These are phyloP conservation scores for Erithacus rubecula DNA, from an alignment of 2,797 vertebrate genomes.

Conservation along the genomic window DNA sequence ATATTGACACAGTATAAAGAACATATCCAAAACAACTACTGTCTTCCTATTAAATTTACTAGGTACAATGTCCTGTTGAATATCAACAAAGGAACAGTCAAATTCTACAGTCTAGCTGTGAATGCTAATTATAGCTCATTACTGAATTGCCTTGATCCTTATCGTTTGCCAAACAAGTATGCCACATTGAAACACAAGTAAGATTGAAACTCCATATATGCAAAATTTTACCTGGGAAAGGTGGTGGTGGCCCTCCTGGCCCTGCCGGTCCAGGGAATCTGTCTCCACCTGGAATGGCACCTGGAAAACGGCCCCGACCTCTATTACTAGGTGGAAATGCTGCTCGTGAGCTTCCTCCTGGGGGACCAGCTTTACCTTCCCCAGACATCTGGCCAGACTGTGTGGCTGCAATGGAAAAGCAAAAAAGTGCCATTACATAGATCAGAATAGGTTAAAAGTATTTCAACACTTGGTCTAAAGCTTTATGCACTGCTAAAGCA, in stretches of 20 bases:
- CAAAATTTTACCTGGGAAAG: not conserved
- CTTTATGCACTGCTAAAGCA: not conserved
- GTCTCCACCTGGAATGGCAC: conserved; percentile 91
- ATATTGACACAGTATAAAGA: not conserved
- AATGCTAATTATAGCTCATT: not conserved
- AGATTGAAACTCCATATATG: conserved; percentile 25
- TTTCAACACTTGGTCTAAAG: not conserved
- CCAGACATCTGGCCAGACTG: conserved; percentile 99
- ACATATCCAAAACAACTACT: not conserved
- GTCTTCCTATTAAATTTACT: not conserved
- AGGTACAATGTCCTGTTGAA: conserved; percentile 50
- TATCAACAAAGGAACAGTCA: not conserved
- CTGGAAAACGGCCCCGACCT: conserved; percentile 93
- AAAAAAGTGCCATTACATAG: not conserved
- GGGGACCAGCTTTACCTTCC: conserved; percentile 97
- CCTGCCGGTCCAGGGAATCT: conserved; percentile 94
- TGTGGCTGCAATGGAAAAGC: conserved; percentile 79
- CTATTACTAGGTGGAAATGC: conserved; percentile 91
- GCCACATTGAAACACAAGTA: conserved; percentile 40
- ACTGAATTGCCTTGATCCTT: conserved; percentile 42
- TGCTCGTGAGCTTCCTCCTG: conserved; percentile 86
- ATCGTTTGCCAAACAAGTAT: conserved; percentile 43
- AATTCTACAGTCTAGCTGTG: conserved; percentile 41
- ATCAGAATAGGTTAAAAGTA: not conserved
- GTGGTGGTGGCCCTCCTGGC: conserved; percentile 81